Percentiles rank a stretch among this genome's conserved stretches.
Conservation (phyloP, 2,113 vertebrate species). For the Stigmatopora argus region DNA sequence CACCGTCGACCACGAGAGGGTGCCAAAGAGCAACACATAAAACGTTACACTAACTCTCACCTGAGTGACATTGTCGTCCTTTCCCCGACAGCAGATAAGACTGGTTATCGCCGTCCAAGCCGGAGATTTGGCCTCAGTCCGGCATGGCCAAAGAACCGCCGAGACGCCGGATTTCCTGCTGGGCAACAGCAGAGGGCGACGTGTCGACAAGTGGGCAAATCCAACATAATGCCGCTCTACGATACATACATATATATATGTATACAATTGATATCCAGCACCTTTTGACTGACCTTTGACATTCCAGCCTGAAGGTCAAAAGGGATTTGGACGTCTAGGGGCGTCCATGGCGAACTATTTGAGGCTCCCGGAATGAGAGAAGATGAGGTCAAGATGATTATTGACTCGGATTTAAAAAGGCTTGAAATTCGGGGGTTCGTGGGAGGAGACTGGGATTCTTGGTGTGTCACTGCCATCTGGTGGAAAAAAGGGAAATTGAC, state of each 20-base stretch:
- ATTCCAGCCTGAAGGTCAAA: too few relatives aligned
- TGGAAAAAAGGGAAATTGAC: background rate
- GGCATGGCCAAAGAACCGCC: slow-evolving; percentile 68
- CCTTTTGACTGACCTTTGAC: too few relatives aligned
- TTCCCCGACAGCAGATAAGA: slow-evolving; percentile 73
- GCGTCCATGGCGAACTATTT: too few relatives aligned
- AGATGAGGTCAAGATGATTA: background rate
- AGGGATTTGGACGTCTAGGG: too few relatives aligned
- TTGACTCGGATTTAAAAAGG: background rate
- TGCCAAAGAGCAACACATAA: background rate
- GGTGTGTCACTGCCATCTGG: background rate
- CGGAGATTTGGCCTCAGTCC: slow-evolving; percentile 77
- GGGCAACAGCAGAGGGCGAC: slow-evolving; percentile 74
- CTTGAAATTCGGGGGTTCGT: background rate
- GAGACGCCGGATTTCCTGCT: slow-evolving; percentile 66
- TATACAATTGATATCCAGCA: too few relatives aligned
- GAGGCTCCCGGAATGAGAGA: background rate
- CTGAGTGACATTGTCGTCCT: slow-evolving; percentile 75
- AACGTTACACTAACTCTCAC: slow-evolving; percentile 46
- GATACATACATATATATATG: background rate
- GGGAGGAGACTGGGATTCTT: background rate
- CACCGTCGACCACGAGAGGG: slow-evolving; percentile 38
- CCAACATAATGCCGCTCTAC: slow-evolving; percentile 21
- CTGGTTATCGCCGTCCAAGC: slow-evolving; percentile 73
- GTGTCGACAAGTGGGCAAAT: slow-evolving; percentile 67